A percentile compares a stretch with the other conserved stretches of the same genome.
phyloP scores from a whole-genome alignment of 1,140 invertebrate genomes.

The Zaprionus nigranus region DNA sequence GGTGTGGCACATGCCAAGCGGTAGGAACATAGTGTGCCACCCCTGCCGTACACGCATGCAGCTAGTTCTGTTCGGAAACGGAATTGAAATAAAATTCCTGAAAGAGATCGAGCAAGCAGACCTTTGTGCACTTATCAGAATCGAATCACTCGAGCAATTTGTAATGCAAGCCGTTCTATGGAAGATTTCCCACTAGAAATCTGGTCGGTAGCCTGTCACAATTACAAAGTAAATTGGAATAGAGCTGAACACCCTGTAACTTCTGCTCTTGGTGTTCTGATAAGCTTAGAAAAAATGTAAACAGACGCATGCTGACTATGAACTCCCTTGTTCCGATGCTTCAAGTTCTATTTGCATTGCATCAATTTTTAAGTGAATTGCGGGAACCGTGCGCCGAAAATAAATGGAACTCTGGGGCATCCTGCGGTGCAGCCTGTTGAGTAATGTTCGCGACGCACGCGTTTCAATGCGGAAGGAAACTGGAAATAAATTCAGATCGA shows the following conservation, averaged over 20 bases:
- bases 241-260: conserved; percentile 15
- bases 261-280: background rate
- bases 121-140: too few relatives aligned
- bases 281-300: conserved; percentile 63
- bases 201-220: conserved; percentile 39
- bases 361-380: conserved; percentile 52
- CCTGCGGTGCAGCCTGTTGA: conserved; percentile 58
- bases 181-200: conserved; percentile 11
- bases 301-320: conserved; percentile 43
- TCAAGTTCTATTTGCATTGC: conserved; percentile 47
- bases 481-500: conserved; percentile 52
- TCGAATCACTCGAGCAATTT: conserved; percentile 75
- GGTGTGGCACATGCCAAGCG: conserved; percentile 29
- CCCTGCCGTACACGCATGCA: background rate
- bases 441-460: conserved; percentile 65
- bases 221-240: conserved; percentile 16
- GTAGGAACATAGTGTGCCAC: too few relatives aligned
- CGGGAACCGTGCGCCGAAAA: background rate
- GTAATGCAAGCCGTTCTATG: conserved; percentile 47
- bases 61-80: too few relatives aligned
- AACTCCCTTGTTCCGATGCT: conserved; percentile 17
- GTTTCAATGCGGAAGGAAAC: conserved; percentile 39
- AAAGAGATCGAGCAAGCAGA: too few relatives aligned
- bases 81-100: too few relatives aligned
- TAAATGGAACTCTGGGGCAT: conserved; percentile 31